Evolutionary conservation across 2,888 invertebrate genomes (phyloP).

Genomic region (Abrostola tripartita): DNA sequence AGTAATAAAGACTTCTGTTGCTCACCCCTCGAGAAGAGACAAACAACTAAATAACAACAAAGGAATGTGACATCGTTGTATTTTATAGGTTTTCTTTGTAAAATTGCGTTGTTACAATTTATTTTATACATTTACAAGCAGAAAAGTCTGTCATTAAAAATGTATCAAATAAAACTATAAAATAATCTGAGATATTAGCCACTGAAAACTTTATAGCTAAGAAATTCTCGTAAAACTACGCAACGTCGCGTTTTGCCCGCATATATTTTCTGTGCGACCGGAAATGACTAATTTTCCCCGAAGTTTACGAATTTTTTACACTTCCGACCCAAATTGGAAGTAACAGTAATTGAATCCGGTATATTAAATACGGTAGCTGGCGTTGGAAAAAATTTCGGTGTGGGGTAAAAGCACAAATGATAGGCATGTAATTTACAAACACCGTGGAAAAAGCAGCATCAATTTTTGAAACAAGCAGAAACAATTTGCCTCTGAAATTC

Average conservation of each 20-base stretch:
- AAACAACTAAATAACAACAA: no score
- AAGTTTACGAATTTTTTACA: slow-evolving; percentile 61
- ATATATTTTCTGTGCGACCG: slow-evolving; percentile 54
- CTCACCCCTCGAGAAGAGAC: no score
- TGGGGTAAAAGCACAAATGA: slow-evolving; percentile 6
- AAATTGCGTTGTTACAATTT: neutral
- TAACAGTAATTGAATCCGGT: slow-evolving; percentile 44
- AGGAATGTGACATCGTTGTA: no score
- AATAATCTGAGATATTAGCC: slow-evolving; percentile 36
- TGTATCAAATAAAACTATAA: slow-evolving; percentile 47
- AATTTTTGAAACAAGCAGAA: no score
- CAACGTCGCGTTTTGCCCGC: slow-evolving; percentile 20
- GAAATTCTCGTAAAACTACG: slow-evolving; percentile 36
- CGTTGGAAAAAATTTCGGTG: slow-evolving; percentile 15
- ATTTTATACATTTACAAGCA: slow-evolving; percentile 1
- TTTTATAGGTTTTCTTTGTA: no score
- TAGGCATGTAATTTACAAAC: neutral
- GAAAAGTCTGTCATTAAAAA: slow-evolving; percentile 16
- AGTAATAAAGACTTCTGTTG: no score
- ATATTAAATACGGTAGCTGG: slow-evolving; percentile 22
- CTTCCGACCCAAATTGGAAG: slow-evolving; percentile 52
- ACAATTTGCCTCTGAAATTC: no score
- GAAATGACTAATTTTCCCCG: slow-evolving; percentile 67
- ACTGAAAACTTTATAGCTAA: slow-evolving; percentile 42
- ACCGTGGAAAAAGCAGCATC: neutral